Conservation (phyloP, 2,113 vertebrate genomes). For the Pteronura brasiliensis region DNA sequence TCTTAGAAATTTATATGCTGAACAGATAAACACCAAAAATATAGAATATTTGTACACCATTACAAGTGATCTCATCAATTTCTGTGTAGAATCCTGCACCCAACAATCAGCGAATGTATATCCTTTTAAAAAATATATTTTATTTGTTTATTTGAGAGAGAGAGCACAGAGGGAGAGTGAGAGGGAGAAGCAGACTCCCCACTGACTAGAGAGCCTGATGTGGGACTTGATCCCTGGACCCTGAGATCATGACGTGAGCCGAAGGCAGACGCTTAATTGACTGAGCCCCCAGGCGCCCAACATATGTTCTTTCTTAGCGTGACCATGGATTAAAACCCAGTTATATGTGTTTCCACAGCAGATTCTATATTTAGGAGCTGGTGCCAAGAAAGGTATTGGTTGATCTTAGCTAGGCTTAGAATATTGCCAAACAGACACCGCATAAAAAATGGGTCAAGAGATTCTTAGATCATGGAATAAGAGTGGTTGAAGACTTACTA, state of each 20-base stretch:
- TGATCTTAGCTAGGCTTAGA: not conserved
- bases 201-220: no score
- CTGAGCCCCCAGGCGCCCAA: not conserved
- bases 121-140: not conserved
- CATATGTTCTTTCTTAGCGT: not conserved
- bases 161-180: no score
- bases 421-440: not conserved
- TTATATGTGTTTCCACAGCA: not conserved
- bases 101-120: not conserved
- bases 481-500: not conserved
- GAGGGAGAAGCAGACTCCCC: no score
- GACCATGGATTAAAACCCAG: not conserved
- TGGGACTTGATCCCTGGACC: no score
- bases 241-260: no score
- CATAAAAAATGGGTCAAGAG: not conserved
- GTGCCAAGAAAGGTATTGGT: not conserved
- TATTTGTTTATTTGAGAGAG: no score
- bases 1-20: not conserved
- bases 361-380: not conserved
- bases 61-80: not conserved
- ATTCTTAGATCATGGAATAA: not conserved
- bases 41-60: not conserved
- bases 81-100: not conserved
- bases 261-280: no score
- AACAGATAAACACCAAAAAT: not conserved